Evolutionary conservation across 2,113 vertebrate genomes (phyloP), one percentile per base, ranked within the genome.

Genomic region (Phocoena sinus): DNA sequence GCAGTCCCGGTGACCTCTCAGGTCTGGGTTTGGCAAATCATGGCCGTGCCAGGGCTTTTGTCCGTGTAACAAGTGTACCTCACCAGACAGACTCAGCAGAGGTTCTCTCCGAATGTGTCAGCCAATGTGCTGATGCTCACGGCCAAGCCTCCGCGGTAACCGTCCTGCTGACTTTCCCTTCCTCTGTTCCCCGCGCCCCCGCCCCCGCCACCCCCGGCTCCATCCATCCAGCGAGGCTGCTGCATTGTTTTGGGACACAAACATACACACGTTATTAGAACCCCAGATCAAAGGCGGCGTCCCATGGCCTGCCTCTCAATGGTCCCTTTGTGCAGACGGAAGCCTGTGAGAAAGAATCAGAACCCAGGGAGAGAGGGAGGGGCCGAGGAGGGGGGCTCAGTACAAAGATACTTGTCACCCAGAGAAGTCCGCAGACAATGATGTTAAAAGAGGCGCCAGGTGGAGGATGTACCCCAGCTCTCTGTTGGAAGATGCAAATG

Each of bases 171-270:
- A 86, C 95, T 92, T 83, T 67, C 95, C 77, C 67, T 50, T 95
- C 97, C 68, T 77, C 67, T 33, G 50, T 5, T 53, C 50, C 50
- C 50, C 14, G 1, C 50, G 47, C 47, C 13, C 15, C 50, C 3
- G 38, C 38, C 50, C 1, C 50, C 4, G 2, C 50, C 50, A 5
- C 60, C 77, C 89, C 47, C 11, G 2, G 83, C 71, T 86, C 81
- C 12, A 74, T 74, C 81, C 83, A 97, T 98, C 98, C 94, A 94
- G 96, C 92, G 95, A 98, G 97, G 98, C 98, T 98, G 97, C 97
- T 97, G 96, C 98, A 99, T 99, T 99, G 99, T 99, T 99, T 99
- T 98, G 98, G 99, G 99, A 99, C 98, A 98, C 99, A 99, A 99
- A 99, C 98, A 98, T 98, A 98, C 99, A 99, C 98, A 99, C 98